Conservation (phyloP, 2,797 vertebrate genomes). For the Tauraco hartlaubi region DNA sequence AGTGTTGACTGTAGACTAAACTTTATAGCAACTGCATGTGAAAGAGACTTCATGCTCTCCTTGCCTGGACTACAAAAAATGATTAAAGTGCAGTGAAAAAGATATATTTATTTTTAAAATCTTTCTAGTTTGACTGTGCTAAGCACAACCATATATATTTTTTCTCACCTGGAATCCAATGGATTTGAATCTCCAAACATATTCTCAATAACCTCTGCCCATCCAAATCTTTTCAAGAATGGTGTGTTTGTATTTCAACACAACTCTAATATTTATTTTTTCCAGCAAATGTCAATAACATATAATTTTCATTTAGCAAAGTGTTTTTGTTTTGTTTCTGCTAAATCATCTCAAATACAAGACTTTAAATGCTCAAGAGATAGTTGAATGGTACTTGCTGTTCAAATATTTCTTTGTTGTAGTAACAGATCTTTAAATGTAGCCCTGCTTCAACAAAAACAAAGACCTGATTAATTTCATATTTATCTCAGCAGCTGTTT, state of each 20-base stretch:
- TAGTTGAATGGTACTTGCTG: slow-evolving; percentile 58
- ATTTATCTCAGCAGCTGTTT: slow-evolving; percentile 71
- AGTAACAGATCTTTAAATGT: slow-evolving; percentile 10
- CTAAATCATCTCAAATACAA: slow-evolving; percentile 39
- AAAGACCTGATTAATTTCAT: slow-evolving; percentile 43
- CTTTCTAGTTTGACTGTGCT: neutral
- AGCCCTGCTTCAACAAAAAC: slow-evolving; percentile 37
- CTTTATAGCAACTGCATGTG: neutral
- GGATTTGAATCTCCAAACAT: neutral
- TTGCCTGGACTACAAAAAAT: neutral
- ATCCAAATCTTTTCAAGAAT: slow-evolving; percentile 13
- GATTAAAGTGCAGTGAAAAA: neutral
- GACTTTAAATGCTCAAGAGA: slow-evolving; percentile 42
- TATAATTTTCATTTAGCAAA: slow-evolving; percentile 69
- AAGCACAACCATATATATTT: neutral
- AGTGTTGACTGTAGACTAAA: neutral
- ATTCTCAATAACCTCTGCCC: neutral
- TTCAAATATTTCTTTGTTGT: slow-evolving; percentile 60
- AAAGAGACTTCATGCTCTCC: neutral
- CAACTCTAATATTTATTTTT: slow-evolving; percentile 53
- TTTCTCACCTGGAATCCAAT: neutral
- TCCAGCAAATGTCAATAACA: slow-evolving; percentile 23
- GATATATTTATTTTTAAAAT: neutral
- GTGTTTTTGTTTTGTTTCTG: slow-evolving; percentile 46
- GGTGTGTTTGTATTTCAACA: neutral